These are phyloP conservation scores for Calliopsis andreniformis DNA, from an alignment of 1,140 invertebrate genomes.

Conservation along the genomic window DNA sequence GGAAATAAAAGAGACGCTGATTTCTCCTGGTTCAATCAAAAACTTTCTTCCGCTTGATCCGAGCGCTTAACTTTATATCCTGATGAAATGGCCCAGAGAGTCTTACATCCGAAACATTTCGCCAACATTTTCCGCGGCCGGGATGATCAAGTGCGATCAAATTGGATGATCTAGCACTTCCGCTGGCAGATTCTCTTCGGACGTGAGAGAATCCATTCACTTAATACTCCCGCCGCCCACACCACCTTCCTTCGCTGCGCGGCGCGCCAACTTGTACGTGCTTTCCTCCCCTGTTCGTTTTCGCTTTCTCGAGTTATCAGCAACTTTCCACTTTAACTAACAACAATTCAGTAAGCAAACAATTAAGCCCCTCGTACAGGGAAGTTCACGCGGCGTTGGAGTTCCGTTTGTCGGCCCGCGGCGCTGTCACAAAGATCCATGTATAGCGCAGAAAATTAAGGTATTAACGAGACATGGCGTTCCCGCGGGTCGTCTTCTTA, in stretches of 20 bases:
- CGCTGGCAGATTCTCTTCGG: slow-evolving; percentile 27
- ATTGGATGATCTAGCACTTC: slow-evolving; percentile 21
- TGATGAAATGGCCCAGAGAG: slow-evolving; percentile 24
- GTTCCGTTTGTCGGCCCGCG: slow-evolving; percentile 44
- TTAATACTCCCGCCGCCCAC: slow-evolving; percentile 16
- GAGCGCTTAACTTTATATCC: slow-evolving; percentile 2
- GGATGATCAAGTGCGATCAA: slow-evolving; percentile 26
- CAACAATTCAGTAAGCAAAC: slow-evolving; percentile 77
- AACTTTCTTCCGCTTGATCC: slow-evolving; percentile 11
- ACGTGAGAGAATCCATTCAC: slow-evolving; percentile 39
- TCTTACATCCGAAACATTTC: slow-evolving; percentile 45
- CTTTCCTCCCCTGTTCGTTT: neutral
- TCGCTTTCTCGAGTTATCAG: slow-evolving; percentile 71
- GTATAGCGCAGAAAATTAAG: slow-evolving; percentile 56
- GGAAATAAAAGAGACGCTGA: neutral
- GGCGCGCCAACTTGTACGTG: slow-evolving; percentile 14
- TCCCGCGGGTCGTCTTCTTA: slow-evolving; percentile 35
- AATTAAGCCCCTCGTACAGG: slow-evolving; percentile 71
- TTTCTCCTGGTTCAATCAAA: slow-evolving; percentile 3
- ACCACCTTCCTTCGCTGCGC: neutral
- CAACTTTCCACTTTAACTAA: slow-evolving; percentile 79
- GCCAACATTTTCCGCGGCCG: neutral
- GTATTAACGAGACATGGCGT: slow-evolving; percentile 59
- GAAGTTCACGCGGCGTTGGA: slow-evolving; percentile 61
- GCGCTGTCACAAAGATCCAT: slow-evolving; percentile 38